Evolutionary conservation across 2,888 invertebrate species (phyloP).

Genomic region (Perithous albicinctus): DNA sequence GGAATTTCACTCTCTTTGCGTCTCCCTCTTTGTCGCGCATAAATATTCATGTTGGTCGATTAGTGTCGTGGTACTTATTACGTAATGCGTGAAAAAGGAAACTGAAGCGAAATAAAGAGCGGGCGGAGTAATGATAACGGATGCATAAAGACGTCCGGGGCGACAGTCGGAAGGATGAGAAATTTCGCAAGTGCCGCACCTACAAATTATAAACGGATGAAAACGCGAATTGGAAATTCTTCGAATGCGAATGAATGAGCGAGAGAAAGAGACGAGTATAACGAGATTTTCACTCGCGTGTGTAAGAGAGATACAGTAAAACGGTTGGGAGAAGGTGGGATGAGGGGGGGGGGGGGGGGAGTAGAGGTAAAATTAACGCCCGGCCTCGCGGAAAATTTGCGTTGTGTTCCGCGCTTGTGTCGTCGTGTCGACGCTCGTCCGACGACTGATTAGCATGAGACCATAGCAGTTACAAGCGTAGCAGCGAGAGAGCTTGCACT

Average conservation of each 20-base stretch:
- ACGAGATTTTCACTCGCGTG: conserved; percentile 10
- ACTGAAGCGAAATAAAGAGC: conserved; percentile 30
- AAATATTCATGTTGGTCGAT: conserved; percentile 61
- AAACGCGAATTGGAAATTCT: conserved; percentile 43
- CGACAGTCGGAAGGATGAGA: conserved; percentile 4
- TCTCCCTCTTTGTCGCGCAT: conserved; percentile 19
- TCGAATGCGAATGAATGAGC: conserved; percentile 22
- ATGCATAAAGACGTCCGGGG: conserved; percentile 36
- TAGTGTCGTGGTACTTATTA: conserved; percentile 59
- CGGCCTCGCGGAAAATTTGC: conserved; percentile 64
- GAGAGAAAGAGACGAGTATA: not conserved
- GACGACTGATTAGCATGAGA: conserved; percentile 65
- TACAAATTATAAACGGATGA: conserved; percentile 25
- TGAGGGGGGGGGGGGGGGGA: not conserved
- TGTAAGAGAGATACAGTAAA: not conserved
- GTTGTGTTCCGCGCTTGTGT: conserved; percentile 49
- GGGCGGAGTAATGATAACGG: conserved; percentile 38
- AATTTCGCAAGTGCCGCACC: not conserved
- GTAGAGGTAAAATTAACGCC: conserved; percentile 60
- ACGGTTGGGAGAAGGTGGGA: no score
- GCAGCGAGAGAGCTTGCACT: conserved; percentile 24
- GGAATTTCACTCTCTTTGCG: no score
- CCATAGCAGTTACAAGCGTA: conserved; percentile 15
- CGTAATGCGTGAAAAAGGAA: conserved; percentile 36
- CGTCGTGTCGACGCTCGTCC: conserved; percentile 36